These are phyloP conservation scores for Progne subis DNA, from an alignment of 2,113 vertebrate genomes.

Conservation along the genomic window DNA sequence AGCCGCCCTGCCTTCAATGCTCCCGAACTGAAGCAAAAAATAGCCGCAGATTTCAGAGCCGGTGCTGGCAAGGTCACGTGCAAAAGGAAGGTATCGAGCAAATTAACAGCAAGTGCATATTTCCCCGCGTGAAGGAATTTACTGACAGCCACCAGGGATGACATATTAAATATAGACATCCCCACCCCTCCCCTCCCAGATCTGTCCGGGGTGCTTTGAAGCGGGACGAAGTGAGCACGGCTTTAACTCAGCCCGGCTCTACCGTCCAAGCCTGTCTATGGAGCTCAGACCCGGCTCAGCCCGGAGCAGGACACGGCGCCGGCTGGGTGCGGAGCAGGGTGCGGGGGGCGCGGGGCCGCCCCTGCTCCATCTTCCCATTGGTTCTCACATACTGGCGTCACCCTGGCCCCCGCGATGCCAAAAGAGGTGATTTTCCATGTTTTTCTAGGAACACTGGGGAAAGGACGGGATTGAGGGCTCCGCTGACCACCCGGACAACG, in stretches of 20 bases:
- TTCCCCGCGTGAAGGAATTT: neutral
- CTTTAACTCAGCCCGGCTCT: neutral
- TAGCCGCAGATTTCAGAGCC: neutral
- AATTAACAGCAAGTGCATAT: neutral
- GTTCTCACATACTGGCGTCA: neutral
- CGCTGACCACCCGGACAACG: fast-evolving
- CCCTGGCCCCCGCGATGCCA: neutral
- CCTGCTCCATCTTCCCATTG: neutral
- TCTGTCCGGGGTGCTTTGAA: neutral
- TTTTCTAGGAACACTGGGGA: neutral
- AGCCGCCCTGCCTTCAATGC: neutral
- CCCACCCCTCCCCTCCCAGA: neutral
- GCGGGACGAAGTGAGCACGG: neutral
- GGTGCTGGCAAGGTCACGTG: neutral
- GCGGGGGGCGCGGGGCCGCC: neutral
- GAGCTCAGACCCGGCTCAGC: neutral
- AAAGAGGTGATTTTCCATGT: neutral
- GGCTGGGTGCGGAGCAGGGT: neutral
- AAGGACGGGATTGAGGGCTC: neutral
- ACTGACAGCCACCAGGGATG: neutral
- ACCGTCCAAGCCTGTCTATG: neutral
- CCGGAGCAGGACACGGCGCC: neutral
- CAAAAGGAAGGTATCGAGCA: neutral
- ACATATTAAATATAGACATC: neutral
- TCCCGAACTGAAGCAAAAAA: neutral